A percentile compares a stretch with the other conserved stretches of the same genome.
Conservation (phyloP, 2,797 vertebrate genomes). For the Gobio occitaniae region DNA sequence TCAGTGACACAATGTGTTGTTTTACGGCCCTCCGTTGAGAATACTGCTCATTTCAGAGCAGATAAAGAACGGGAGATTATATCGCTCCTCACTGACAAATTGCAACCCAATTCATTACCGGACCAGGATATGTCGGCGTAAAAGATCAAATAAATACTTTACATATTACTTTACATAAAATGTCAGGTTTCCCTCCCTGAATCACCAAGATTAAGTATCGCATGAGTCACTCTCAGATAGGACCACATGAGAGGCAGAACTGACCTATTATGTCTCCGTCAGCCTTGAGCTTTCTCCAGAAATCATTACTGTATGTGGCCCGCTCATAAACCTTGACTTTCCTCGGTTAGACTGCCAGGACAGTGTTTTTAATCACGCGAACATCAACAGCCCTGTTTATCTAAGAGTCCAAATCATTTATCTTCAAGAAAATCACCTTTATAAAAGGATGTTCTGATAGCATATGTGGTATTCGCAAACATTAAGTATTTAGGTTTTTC, state of each 20-base stretch:
- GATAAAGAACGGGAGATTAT: conserved; percentile 64
- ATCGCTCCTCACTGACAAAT: conserved; percentile 72
- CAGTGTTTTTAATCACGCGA: conserved; percentile 44
- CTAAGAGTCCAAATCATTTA: conserved; percentile 34
- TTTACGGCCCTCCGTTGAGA: conserved; percentile 60
- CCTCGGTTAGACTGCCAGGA: conserved; percentile 34
- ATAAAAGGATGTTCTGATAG: conserved; percentile 9
- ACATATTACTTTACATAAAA: conserved; percentile 63
- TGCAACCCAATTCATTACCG: conserved; percentile 65
- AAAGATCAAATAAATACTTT: conserved; percentile 70
- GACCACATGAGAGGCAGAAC: conserved; percentile 67
- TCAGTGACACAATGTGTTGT: conserved; percentile 71
- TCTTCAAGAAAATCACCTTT: conserved; percentile 11
- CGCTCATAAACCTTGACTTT: conserved; percentile 48
- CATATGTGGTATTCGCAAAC: background rate
- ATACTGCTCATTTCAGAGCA: conserved; percentile 68
- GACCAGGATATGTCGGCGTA: conserved; percentile 58
- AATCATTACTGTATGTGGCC: conserved; percentile 53
- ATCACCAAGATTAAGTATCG: conserved; percentile 68
- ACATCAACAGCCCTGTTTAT: conserved; percentile 32
- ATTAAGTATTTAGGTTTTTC: background rate
- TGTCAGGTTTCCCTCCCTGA: conserved; percentile 69
- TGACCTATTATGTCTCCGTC: conserved; percentile 59
- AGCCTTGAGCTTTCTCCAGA: conserved; percentile 56
- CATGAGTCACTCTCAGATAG: conserved; percentile 71